Evolutionary conservation across 2,797 vertebrate genomes (phyloP).

Genomic region (Sebastes paucispinis): DNA sequence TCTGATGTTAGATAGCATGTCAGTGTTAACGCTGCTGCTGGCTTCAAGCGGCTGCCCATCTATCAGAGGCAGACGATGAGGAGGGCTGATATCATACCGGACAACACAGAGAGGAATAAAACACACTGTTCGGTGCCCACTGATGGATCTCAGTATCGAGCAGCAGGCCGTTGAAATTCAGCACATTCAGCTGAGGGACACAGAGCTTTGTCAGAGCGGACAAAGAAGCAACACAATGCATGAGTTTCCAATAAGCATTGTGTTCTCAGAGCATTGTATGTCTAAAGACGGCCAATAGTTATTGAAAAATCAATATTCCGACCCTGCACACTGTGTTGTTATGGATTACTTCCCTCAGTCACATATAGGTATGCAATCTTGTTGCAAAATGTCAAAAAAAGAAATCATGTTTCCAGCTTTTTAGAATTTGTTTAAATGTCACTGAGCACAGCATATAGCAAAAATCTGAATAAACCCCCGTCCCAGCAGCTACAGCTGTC

Average conservation of each 20-base stretch:
- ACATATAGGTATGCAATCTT: neutral
- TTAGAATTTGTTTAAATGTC: neutral
- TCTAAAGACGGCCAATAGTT: constrained; percentile 29
- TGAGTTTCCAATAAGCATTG: constrained; percentile 39
- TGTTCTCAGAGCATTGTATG: constrained; percentile 25
- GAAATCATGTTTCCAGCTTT: neutral
- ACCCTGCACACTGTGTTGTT: neutral
- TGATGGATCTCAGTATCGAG: constrained; percentile 28
- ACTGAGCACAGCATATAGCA: neutral
- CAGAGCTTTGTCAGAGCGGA: constrained; percentile 52
- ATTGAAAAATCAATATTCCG: constrained; percentile 42
- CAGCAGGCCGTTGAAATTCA: constrained; percentile 15
- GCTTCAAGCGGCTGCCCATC: neutral
- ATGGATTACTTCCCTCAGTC: constrained; percentile 11
- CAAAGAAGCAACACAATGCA: constrained; percentile 38
- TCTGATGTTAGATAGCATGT: constrained; percentile 32
- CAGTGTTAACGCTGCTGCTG: constrained; percentile 8
- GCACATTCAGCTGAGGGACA: constrained; percentile 33
- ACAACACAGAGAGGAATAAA: constrained; percentile 22
- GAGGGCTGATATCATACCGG: constrained; percentile 11
- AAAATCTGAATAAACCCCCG: neutral
- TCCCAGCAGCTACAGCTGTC: neutral
- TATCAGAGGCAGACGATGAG: constrained; percentile 15
- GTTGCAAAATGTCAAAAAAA: neutral
- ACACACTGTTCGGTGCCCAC: neutral